Evolutionary conservation across 2,888 invertebrate genomes (phyloP).

Genomic region (Chorisops tibialis): DNA sequence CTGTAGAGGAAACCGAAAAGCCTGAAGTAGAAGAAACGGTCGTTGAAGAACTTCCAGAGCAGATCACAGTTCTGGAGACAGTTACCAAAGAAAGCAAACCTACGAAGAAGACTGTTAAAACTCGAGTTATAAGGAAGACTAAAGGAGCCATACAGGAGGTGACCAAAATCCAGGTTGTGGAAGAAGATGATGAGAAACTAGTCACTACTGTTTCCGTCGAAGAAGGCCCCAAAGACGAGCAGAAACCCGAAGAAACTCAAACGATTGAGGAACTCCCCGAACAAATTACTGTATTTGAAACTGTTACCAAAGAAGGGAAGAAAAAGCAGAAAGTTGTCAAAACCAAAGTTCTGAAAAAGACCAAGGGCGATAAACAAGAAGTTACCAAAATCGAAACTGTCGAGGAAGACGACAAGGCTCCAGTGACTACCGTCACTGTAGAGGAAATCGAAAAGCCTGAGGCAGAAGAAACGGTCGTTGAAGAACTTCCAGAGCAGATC

Average conservation of each 20-base stretch:
- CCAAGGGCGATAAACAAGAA: conserved; percentile 39
- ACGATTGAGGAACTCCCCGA: conserved; percentile 38
- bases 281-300: conserved; percentile 37
- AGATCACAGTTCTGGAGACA: conserved; percentile 45
- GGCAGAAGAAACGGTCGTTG: conserved; percentile 38
- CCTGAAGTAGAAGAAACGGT: conserved; percentile 36
- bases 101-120: conserved; percentile 41
- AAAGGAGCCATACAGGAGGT: conserved; percentile 47
- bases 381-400: conserved; percentile 41
- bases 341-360: conserved; percentile 44
- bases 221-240: conserved; percentile 28
- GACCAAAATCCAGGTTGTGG: conserved; percentile 48
- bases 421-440: conserved; percentile 41
- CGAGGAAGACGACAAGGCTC: conserved; percentile 42
- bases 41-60: conserved; percentile 43
- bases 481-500: conserved; percentile 35
- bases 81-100: conserved; percentile 42
- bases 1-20: conserved; percentile 40
- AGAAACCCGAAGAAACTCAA: conserved; percentile 32
- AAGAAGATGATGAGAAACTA: conserved; percentile 48
- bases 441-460: conserved; percentile 41
- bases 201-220: conserved; percentile 42
- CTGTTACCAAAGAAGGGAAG: conserved; percentile 40
- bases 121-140: conserved; percentile 44
- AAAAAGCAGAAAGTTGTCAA: conserved; percentile 42